phyloP scores from a whole-genome alignment of 2,113 vertebrate species.

The Pongo pygmaeus region DNA sequence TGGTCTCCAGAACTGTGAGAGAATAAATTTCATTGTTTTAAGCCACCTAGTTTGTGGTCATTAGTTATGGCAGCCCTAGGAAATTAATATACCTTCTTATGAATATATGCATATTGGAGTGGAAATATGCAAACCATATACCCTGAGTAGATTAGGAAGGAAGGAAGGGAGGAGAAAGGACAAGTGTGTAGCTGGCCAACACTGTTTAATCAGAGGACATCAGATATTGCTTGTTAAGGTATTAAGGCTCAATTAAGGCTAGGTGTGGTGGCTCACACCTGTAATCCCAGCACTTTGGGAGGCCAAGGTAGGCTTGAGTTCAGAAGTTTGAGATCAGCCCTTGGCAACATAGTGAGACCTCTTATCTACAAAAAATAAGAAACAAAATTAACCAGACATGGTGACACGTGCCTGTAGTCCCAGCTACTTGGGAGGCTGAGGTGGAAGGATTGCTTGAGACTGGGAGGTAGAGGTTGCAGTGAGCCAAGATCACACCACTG shows the following conservation, averaged over 20 bases:
- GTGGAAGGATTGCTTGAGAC: no score
- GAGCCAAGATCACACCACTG: no score
- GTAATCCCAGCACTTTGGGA: no score
- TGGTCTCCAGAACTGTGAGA: background rate
- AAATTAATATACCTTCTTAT: background rate
- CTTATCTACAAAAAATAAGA: no score
- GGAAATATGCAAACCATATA: background rate
- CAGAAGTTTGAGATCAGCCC: no score
- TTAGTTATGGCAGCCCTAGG: background rate
- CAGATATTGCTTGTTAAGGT: background rate
- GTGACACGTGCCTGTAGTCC: no score
- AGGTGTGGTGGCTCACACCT: no score
- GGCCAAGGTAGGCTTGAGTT: no score
- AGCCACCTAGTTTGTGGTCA: background rate
- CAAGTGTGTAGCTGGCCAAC: background rate
- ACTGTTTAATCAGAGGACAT: constrained; percentile 20
- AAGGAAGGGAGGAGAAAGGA: background rate
- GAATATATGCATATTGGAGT: background rate
- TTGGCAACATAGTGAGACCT: no score
- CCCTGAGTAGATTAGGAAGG: background rate
- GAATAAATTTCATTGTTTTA: constrained; percentile 24
- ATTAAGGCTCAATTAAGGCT: background rate
- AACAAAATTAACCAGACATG: no score
- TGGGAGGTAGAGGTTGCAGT: no score
- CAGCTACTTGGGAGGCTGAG: no score